Evolutionary conservation across 1,140 invertebrate species (phyloP), one percentile per base, ranked within the genome.

Genomic region (Anastrepha ludens): DNA sequence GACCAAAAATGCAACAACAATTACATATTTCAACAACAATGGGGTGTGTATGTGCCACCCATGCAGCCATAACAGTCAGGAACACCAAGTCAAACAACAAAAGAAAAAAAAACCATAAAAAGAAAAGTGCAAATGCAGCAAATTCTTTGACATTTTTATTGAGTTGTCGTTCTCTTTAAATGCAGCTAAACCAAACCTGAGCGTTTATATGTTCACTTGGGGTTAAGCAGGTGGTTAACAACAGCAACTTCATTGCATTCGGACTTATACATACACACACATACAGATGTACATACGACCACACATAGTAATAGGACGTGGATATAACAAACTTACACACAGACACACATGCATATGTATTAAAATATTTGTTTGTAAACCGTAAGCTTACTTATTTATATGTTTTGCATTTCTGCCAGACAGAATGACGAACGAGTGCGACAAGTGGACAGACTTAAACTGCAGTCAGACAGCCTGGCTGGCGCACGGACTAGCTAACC

Each of bases 91-190:
- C 29, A 29, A 29, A 29, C 6, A 81, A 3, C 70, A n/a, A 41
- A n/a, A 41, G 39, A 1, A 67, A 67, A 13, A 20, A 81, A n/a
- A 41, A 67, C 8, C 39, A 67, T 17, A 20, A 81, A 81, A 15
- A 1, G 47, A 50, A 81, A 81, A 81, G 47, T 81, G 74, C 47
- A 81, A 81, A 55, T 81, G 47, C 74, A 81, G 74, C 74, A 39
- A 81, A 81, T 81, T 55, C 74, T 81, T 81, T 81, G 74, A 81
- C 74, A 81, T 81, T 81, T 81, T 81, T 81, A 81, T 81, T 81
- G 74, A 81, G 74, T 81, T 81, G 74, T 81, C 74, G 74, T 55
- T 13, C 47, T 50, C 74, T 58, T 81, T 81, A 81, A 81, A 81
- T 81, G 74, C 74, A 81, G 47, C 74, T 81, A 50, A 81, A 74